phyloP scores from a whole-genome alignment of 2,797 vertebrate genomes.

The Selene dorsalis region DNA sequence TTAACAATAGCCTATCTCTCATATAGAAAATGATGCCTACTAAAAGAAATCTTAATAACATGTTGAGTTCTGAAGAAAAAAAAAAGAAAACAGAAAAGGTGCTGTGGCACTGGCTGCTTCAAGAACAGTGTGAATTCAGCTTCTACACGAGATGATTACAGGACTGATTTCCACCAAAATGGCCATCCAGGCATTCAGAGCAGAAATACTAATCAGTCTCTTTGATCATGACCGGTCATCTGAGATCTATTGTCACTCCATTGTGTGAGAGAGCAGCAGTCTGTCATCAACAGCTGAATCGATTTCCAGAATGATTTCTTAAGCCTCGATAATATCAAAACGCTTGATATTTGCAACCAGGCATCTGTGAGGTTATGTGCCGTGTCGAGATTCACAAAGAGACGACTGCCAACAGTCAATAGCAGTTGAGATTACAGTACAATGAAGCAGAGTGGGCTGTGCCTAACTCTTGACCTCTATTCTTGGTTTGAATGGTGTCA shows the following conservation, averaged over 20 bases:
- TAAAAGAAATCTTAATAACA: no score
- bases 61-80: no score
- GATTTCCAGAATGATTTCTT: constrained; percentile 21
- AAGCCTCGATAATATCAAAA: constrained; percentile 1
- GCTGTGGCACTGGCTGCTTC: constrained; percentile 7
- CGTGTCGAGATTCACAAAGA: constrained; percentile 7
- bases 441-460: not conserved
- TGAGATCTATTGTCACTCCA: not conserved
- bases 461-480: constrained; percentile 15
- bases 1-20: constrained; percentile 5
- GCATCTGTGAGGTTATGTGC: not conserved
- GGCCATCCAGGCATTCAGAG: not conserved
- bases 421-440: not conserved
- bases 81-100: no score
- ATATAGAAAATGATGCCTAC: not conserved
- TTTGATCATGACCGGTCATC: not conserved
- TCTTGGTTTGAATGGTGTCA: constrained; percentile 1
- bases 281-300: constrained; percentile 5
- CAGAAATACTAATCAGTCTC: constrained; percentile 9
- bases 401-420: constrained; percentile 5
- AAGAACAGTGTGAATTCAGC: constrained; percentile 9
- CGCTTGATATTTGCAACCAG: constrained; percentile 3
- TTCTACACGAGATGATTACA: not conserved
- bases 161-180: not conserved
- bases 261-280: not conserved